Evolutionary conservation across 37 sponge, comb jelly and placozoan genomes (phyloP).

Genomic region (Chondrosia reniformis): DNA sequence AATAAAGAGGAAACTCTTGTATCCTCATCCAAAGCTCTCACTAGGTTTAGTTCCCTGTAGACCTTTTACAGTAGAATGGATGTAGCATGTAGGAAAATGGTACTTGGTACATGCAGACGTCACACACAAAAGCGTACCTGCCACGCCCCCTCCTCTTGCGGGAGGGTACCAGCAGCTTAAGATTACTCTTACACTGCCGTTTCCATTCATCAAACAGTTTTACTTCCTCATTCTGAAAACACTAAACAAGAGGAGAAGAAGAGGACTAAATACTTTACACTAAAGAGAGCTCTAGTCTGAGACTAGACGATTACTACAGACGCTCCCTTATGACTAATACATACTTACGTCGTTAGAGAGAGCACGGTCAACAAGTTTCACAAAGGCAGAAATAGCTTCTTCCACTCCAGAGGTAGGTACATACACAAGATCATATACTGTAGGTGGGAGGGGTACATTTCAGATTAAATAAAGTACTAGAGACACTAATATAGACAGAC

Average conservation of each 20-base stretch:
- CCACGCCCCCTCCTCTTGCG: constrained; percentile 28
- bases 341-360: constrained; percentile 59
- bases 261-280: background rate
- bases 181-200: constrained; percentile 60
- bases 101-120: background rate
- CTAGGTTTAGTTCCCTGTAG: background rate
- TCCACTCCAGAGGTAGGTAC: constrained; percentile 17
- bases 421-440: background rate
- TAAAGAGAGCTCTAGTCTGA: background rate
- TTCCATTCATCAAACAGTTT: constrained; percentile 74
- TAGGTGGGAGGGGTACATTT: no score
- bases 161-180: constrained; percentile 45
- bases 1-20: no score
- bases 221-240: constrained; percentile 63
- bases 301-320: background rate
- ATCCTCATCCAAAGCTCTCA: background rate
- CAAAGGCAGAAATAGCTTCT: constrained; percentile 32
- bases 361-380: constrained; percentile 54
- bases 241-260: constrained; percentile 29
- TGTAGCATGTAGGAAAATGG: background rate
- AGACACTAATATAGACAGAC: no score
- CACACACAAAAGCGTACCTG: background rate
- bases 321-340: background rate
- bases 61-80: background rate
- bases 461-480: no score